These are phyloP conservation scores for Catharus minimus DNA, from an alignment of 2,113 vertebrate species.

Conservation along the genomic window DNA sequence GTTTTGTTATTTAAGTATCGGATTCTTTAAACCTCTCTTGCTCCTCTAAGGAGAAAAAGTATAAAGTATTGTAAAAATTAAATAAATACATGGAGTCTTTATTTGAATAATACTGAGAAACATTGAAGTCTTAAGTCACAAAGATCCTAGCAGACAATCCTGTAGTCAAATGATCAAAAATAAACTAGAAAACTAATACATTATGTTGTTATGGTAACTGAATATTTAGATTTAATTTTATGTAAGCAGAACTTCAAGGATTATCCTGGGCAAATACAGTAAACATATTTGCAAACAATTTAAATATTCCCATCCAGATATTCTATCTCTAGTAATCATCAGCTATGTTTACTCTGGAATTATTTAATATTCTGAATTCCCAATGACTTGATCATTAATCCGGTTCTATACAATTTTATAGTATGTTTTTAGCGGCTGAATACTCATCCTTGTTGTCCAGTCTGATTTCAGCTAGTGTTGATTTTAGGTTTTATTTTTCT, in stretches of 20 bases:
- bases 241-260: slow-evolving; percentile 29
- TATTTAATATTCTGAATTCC: not conserved
- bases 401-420: not conserved
- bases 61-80: not conserved
- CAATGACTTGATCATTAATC: not conserved
- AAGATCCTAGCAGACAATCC: not conserved
- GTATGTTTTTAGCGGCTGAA: not conserved
- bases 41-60: not conserved
- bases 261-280: slow-evolving; percentile 23
- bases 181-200: slow-evolving; percentile 31
- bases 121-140: not conserved
- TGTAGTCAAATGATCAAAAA: not conserved
- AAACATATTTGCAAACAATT: slow-evolving; percentile 52
- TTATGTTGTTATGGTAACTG: slow-evolving; percentile 37
- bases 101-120: not conserved
- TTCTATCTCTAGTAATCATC: not conserved
- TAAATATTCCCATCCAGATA: slow-evolving; percentile 46
- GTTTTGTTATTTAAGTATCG: not conserved
- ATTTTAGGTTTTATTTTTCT: not conserved
- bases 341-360: not conserved
- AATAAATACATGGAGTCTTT: not conserved
- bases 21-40: not conserved
- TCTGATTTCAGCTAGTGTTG: not conserved
- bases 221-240: slow-evolving; percentile 51
- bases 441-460: not conserved